Evolutionary conservation across 1,140 invertebrate species (phyloP), one percentile per base, ranked within the genome.

Genomic region (Phthorimaea operculella): DNA sequence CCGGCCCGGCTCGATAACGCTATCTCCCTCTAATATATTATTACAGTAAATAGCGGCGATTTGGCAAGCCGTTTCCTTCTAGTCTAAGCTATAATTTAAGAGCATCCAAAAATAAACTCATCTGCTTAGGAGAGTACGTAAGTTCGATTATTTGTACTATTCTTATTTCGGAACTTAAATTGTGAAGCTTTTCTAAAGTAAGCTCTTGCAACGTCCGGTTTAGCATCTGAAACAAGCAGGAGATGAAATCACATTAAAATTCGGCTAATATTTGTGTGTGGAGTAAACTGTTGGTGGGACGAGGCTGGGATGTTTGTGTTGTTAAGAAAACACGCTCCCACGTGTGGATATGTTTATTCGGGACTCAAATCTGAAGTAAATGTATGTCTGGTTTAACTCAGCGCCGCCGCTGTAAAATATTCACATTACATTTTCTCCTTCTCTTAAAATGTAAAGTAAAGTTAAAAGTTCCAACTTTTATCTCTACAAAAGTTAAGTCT

Each of bases 81-180:
- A 56, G 18, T 28, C 21, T 28, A 28, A 28, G 21, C 42, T 11
- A 16, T 55, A 55, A 44, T 48, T 52, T 52, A 55, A 52, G 45
- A 59, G 11, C 0, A 33, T 28, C 53, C 60, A 55, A 47, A 45
- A 57, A 28, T 52, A 54, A 55, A 51, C 47, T 50, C 18, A 42
- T 60, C 54, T 54, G 39, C 48, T 55, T 68, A 61, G 42, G 53
- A 53, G 45, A 51, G 52, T 79, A 81, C 49, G 52, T 79, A 81
- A 83, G 74, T 82, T 81, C 76, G 76, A 70, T 62, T 67, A 55
- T 78, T 82, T 80, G 77, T 81, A 77, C 71, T 80, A 70, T 76
- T 66, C 56, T 53, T 52, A 59, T 58, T 58, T 54, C 59, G 51
- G 52, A 63, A 61, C 36, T 62, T 64, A 55, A 49, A 61, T 39